phyloP scores from a whole-genome alignment of 2,797 vertebrate genomes.

The Platalea minor region DNA sequence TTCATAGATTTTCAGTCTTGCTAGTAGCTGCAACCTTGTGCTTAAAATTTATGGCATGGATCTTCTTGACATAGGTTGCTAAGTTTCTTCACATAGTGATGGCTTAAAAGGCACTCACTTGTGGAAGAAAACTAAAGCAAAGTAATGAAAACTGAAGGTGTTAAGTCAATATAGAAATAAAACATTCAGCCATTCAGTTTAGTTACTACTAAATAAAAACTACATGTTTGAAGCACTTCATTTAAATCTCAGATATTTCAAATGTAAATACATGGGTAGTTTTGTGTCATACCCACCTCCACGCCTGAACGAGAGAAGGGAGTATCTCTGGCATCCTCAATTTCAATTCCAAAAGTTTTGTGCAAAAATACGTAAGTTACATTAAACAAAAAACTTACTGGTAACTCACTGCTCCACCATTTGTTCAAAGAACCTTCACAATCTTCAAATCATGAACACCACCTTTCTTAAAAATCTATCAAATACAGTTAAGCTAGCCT shows the following conservation, averaged over 20 bases:
- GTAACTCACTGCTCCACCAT: background rate
- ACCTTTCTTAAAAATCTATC: background rate
- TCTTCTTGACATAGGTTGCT: background rate
- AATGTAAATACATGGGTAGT: background rate
- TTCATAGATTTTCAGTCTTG: background rate
- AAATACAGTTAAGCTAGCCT: background rate
- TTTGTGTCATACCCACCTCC: constrained; percentile 34
- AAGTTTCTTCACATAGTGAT: background rate
- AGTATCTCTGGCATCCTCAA: constrained; percentile 33
- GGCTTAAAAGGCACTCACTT: background rate
- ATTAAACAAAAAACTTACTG: background rate
- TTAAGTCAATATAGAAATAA: background rate
- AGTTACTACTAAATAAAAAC: background rate
- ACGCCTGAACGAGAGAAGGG: background rate
- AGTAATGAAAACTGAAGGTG: background rate
- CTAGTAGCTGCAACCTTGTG: background rate
- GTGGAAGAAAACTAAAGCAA: background rate
- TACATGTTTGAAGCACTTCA: background rate
- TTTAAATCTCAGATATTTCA: background rate
- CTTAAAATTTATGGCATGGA: background rate
- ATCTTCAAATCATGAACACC: background rate
- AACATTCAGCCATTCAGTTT: background rate
- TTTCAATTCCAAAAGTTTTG: background rate
- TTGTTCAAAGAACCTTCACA: background rate
- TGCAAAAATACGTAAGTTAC: background rate